A percentile compares a stretch with the other conserved stretches of the same genome.
phyloP scores from a whole-genome alignment of 2,797 vertebrate species.

The Ibycter americanus region DNA sequence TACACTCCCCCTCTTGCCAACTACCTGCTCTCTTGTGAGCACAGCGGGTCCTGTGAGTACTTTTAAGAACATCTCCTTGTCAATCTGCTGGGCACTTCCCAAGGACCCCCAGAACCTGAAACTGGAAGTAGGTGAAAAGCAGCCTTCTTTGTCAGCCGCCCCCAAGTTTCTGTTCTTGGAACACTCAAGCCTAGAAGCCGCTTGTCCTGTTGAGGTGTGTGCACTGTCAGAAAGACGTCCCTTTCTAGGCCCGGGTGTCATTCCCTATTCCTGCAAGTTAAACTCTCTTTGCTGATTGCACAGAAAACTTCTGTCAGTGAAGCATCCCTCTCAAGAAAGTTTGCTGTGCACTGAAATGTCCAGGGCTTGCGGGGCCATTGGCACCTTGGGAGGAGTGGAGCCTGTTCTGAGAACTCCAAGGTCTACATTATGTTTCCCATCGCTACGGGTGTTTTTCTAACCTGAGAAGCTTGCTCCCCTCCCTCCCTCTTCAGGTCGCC shows the following conservation, averaged over 20 bases:
- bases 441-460: background rate
- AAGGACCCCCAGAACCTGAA: background rate
- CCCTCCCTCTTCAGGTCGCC: background rate
- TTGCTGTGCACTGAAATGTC: background rate
- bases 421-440: background rate
- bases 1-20: constrained; percentile 89
- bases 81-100: background rate
- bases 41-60: background rate
- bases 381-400: background rate
- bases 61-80: background rate
- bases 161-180: background rate
- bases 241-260: background rate
- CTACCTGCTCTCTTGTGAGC: constrained; percentile 25
- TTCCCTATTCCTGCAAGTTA: background rate
- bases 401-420: background rate
- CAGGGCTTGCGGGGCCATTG: fast-evolving
- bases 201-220: background rate
- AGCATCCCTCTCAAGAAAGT: background rate
- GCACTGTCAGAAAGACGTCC: background rate
- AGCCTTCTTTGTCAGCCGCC: background rate
- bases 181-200: background rate
- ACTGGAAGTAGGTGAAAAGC: background rate
- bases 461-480: background rate
- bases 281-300: background rate
- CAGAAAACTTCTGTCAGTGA: background rate